A percentile compares a stretch with the other conserved stretches of the same genome.
These are phyloP conservation scores for Drosophila ananassae DNA, from an alignment of 1,140 invertebrate genomes.

Conservation along the genomic window DNA sequence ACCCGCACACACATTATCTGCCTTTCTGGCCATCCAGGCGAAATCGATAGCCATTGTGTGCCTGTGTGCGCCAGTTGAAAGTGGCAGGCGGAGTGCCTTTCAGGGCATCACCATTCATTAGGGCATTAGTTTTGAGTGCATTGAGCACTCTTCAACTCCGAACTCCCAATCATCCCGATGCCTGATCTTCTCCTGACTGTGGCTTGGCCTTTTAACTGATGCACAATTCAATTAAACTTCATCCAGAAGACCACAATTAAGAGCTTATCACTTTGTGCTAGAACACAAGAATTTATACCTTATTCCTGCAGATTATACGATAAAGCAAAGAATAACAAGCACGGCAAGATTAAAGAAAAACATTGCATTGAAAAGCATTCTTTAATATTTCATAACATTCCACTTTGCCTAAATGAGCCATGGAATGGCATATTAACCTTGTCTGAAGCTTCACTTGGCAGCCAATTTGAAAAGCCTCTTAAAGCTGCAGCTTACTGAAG, in stretches of 20 bases:
- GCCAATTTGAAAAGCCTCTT: slow-evolving; percentile 27
- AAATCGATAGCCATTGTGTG: slow-evolving; percentile 56
- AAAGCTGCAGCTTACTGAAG: slow-evolving; percentile 23
- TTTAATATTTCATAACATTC: slow-evolving; percentile 17
- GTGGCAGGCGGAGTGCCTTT: slow-evolving; percentile 39
- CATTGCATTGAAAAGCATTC: background rate
- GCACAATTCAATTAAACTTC: slow-evolving; percentile 19
- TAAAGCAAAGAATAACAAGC: background rate
- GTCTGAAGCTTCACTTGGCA: slow-evolving; percentile 4
- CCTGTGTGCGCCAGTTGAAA: slow-evolving; percentile 12
- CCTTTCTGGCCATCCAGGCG: slow-evolving; percentile 10
- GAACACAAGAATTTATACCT: background rate
- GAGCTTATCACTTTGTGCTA: slow-evolving; percentile 6
- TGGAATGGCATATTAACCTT: slow-evolving; percentile 3
- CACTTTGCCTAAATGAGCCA: slow-evolving; percentile 1
- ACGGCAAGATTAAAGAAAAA: background rate
- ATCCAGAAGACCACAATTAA: slow-evolving; percentile 9
- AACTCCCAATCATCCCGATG: background rate
- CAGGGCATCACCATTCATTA: slow-evolving; percentile 53
- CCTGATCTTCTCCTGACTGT: background rate
- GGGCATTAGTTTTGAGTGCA: slow-evolving; percentile 55
- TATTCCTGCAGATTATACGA: background rate
- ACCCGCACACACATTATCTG: slow-evolving; percentile 7
- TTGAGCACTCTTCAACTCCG: slow-evolving; percentile 17
- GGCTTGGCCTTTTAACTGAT: slow-evolving; percentile 1